phyloP scores from a whole-genome alignment of 2,888 invertebrate species.

The Mesorhabditis sp. region DNA sequence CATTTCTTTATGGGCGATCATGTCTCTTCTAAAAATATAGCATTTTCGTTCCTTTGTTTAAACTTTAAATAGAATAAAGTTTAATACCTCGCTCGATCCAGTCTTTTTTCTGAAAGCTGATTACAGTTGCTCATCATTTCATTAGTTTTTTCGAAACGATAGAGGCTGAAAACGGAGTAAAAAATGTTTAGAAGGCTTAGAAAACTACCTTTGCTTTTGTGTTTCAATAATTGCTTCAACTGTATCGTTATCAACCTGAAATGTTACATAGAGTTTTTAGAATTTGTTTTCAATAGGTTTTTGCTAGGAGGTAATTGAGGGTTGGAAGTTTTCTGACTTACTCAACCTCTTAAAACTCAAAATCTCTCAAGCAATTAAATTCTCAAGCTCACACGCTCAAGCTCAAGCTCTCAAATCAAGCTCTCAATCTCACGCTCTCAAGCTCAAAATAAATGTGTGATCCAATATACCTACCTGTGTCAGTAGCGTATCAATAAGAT shows the following conservation, averaged over 20 bases:
- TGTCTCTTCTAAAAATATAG: slow-evolving; percentile 67
- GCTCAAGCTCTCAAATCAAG: too few species aligned
- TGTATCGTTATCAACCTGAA: slow-evolving; percentile 47
- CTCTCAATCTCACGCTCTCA: too few species aligned
- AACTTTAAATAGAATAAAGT: too few species aligned
- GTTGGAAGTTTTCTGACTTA: too few species aligned
- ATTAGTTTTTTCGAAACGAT: slow-evolving; percentile 95
- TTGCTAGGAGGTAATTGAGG: too few species aligned
- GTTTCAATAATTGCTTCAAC: slow-evolving; percentile 46
- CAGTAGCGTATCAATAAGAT: background rate
- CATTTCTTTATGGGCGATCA: slow-evolving; percentile 82
- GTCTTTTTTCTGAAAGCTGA: slow-evolving; percentile 80
- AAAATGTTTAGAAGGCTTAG: slow-evolving; percentile 2
- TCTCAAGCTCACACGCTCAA: too few species aligned
- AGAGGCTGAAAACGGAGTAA: slow-evolving; percentile 63
- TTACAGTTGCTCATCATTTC: slow-evolving; percentile 98
- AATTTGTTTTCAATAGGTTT: too few species aligned
- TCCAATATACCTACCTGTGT: background rate
- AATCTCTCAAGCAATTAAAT: too few species aligned
- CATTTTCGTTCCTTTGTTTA: background rate
- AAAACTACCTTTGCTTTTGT: slow-evolving; percentile 42
- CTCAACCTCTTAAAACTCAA: too few species aligned
- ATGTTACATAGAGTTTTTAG: too few species aligned
- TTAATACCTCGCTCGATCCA: slow-evolving; percentile 72
- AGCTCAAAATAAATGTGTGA: too few species aligned